These are phyloP conservation scores for Agonopterix arenella DNA, from an alignment of 2,888 invertebrate species.

Conservation along the genomic window DNA sequence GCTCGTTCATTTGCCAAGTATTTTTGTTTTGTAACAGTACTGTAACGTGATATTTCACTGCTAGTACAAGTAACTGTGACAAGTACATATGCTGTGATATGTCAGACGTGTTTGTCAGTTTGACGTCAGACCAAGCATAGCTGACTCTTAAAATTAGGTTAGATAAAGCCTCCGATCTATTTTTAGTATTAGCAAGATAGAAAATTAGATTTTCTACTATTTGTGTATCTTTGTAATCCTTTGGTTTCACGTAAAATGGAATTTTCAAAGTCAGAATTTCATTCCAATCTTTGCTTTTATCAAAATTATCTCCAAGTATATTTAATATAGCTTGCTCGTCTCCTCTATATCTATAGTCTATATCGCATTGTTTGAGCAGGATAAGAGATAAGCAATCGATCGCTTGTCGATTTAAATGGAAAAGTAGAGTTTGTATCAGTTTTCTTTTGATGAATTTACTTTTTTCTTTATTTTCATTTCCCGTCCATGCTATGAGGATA, in stretches of 20 bases:
- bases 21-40: slow-evolving; percentile 36
- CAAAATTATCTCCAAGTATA: slow-evolving; percentile 69
- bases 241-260: slow-evolving; percentile 56
- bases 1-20: slow-evolving; percentile 38
- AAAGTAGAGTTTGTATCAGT: slow-evolving; percentile 70
- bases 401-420: slow-evolving; percentile 74
- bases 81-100: slow-evolving; percentile 83
- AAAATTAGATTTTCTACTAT: slow-evolving; percentile 78
- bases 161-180: slow-evolving; percentile 34
- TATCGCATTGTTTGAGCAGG: slow-evolving; percentile 71
- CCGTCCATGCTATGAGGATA: slow-evolving; percentile 73
- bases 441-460: slow-evolving; percentile 51
- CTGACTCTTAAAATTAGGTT: slow-evolving; percentile 74
- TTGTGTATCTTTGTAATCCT: slow-evolving; percentile 75
- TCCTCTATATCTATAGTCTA: slow-evolving; percentile 50
- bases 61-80: slow-evolving; percentile 79
- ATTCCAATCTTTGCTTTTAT: slow-evolving; percentile 78
- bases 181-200: slow-evolving; percentile 71
- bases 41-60: slow-evolving; percentile 65
- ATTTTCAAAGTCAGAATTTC: slow-evolving; percentile 73
- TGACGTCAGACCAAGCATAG: slow-evolving; percentile 82
- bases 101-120: slow-evolving; percentile 77
- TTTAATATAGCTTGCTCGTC: slow-evolving; percentile 54
- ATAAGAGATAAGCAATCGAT: slow-evolving; percentile 76
- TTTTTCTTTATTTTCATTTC: slow-evolving; percentile 29